Conservation (phyloP, 2,888 invertebrate genomes). For the Girardia tigrina region DNA sequence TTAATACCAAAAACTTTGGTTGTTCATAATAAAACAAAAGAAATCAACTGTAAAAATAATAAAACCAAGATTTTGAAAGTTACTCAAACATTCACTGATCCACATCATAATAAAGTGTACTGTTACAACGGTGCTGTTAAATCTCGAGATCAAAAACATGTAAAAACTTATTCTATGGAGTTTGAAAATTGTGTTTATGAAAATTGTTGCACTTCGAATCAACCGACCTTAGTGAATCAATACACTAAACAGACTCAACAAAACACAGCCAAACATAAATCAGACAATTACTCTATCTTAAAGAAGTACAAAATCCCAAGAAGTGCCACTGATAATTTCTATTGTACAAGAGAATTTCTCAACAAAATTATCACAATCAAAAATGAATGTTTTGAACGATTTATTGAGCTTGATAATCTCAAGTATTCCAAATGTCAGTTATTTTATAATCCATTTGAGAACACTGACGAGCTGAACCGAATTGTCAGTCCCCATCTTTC, state of each 20-base stretch:
- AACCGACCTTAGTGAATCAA: neutral
- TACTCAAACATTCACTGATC: no score
- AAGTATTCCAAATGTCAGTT: constrained; percentile 9
- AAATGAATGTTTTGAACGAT: constrained; percentile 2
- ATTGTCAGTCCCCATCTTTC: neutral
- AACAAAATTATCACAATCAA: neutral
- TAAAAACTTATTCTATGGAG: neutral
- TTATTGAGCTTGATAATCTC: neutral
- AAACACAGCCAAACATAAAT: neutral
- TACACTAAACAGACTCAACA: neutral
- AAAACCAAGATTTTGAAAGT: no score
- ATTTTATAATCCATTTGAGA: constrained; percentile 11
- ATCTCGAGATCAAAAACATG: neutral
- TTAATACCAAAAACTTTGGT: neutral
- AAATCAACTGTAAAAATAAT: neutral
- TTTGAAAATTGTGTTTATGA: neutral
- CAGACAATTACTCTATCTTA: neutral
- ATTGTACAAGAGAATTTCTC: constrained; percentile 1
- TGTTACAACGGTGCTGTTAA: neutral
- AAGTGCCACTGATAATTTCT: constrained; percentile 6
- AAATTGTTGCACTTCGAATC: neutral
- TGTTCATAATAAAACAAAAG: neutral
- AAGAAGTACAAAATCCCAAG: neutral
- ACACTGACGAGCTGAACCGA: neutral
- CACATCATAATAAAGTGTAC: neutral